These are phyloP conservation scores for Thalassarche chlororhynchos DNA, from an alignment of 2,113 vertebrate genomes.

Conservation along the genomic window DNA sequence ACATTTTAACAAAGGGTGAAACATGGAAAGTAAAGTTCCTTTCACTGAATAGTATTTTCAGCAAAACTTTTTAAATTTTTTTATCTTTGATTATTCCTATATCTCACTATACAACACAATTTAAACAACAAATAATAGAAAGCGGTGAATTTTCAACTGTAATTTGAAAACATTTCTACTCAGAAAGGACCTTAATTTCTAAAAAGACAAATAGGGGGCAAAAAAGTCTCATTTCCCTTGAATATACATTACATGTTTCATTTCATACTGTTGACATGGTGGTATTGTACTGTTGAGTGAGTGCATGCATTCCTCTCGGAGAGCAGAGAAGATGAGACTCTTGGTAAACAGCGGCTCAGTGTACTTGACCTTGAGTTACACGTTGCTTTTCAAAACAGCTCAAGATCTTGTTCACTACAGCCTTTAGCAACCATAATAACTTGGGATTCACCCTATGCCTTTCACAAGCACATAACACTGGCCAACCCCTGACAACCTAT, in stretches of 20 bases:
- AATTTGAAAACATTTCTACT: background rate
- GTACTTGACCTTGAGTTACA: background rate
- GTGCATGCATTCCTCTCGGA: background rate
- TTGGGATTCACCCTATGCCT: background rate
- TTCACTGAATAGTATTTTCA: background rate
- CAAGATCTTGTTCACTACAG: background rate
- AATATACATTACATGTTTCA: background rate
- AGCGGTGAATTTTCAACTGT: background rate
- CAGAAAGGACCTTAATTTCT: background rate
- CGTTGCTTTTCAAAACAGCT: background rate
- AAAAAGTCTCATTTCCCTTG: background rate
- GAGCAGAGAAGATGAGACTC: background rate
- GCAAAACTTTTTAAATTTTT: background rate
- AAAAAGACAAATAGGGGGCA: background rate
- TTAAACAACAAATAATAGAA: background rate
- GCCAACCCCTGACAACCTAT: background rate
- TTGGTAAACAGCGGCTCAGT: background rate
- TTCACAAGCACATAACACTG: background rate
- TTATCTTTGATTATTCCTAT: background rate
- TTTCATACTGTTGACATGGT: background rate
- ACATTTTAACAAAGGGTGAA: background rate
- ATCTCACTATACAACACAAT: background rate
- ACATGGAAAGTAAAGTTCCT: background rate
- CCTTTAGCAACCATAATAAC: background rate
- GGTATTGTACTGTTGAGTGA: background rate